Conservation (phyloP, 2,888 invertebrate genomes). For the Abrostola tripartita region DNA sequence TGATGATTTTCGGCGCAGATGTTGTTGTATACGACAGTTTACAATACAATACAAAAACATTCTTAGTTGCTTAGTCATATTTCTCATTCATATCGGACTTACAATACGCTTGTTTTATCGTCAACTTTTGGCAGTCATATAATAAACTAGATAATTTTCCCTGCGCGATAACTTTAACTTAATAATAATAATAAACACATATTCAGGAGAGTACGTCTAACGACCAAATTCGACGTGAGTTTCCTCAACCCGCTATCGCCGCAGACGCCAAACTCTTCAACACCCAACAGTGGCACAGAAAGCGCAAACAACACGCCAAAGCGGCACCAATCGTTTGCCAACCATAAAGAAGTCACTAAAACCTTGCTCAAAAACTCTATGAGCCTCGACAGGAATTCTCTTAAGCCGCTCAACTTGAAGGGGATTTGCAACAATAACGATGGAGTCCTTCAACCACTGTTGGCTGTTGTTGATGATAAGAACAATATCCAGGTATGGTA, state of each 20-base stretch:
- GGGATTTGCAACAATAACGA: conserved; percentile 80
- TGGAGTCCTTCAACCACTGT: conserved; percentile 71
- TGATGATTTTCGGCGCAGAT: neutral
- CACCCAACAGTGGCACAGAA: conserved; percentile 60
- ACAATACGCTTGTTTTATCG: too few species aligned
- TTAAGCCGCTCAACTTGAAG: conserved; percentile 81
- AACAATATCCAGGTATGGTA: conserved; percentile 81
- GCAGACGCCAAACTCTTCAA: conserved; percentile 63
- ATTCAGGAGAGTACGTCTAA: conserved; percentile 78
- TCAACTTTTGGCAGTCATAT: too few species aligned
- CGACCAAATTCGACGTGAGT: conserved; percentile 83
- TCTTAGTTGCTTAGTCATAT: too few species aligned
- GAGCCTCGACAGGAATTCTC: conserved; percentile 77
- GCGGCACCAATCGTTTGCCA: conserved; percentile 77
- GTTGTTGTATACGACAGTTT: too few species aligned
- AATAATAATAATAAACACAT: too few species aligned
- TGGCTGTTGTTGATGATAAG: conserved; percentile 83
- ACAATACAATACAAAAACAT: too few species aligned
- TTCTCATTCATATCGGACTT: too few species aligned
- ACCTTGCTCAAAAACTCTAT: conserved; percentile 70
- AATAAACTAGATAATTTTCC: too few species aligned
- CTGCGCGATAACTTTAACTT: too few species aligned
- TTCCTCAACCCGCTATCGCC: conserved; percentile 74
- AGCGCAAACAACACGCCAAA: conserved; percentile 70
- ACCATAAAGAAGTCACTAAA: conserved; percentile 68